Evolutionary conservation across 2,797 vertebrate species (phyloP).

Genomic region (Chromis chromis): DNA sequence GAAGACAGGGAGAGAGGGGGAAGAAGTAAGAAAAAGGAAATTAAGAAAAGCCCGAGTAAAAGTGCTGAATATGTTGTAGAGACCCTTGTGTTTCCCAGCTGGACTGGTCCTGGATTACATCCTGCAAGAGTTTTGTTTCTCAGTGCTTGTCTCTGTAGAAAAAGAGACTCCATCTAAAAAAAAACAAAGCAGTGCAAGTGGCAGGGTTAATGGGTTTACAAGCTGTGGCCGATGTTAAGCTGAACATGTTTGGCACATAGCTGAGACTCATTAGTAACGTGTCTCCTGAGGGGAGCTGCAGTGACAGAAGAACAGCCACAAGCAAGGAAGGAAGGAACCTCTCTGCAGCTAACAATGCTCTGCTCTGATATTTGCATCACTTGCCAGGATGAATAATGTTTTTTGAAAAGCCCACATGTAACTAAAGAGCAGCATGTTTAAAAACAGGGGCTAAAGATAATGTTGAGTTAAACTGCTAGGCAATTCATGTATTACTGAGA

Average conservation of each 20-base stretch:
- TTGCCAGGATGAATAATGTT: conserved; percentile 2
- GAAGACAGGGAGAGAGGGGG: neutral
- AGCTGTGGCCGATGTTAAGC: conserved; percentile 43
- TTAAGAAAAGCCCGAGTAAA: conserved; percentile 3
- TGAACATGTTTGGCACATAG: conserved; percentile 52
- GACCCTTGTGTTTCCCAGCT: conserved; percentile 6
- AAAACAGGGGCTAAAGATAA: neutral
- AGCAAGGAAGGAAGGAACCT: conserved; percentile 1
- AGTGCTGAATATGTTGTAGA: neutral
- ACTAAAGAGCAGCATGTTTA: too few species aligned
- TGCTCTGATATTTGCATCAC: neutral
- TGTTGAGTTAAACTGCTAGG: neutral
- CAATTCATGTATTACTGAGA: neutral
- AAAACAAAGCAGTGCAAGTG: conserved; percentile 4
- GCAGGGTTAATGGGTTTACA: conserved; percentile 52
- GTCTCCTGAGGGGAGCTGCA: conserved; percentile 15
- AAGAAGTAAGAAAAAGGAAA: neutral
- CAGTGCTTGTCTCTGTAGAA: conserved; percentile 4
- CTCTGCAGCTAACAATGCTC: neutral
- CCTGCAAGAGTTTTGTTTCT: conserved; percentile 15
- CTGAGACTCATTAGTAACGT: conserved; percentile 38
- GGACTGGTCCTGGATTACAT: conserved; percentile 9
- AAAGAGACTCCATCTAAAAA: neutral
- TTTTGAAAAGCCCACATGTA: neutral
- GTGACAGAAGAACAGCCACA: conserved; percentile 16